Evolutionary conservation across 2,797 vertebrate species (phyloP), one percentile per base, ranked within the genome.

Genomic region (Rhynchonycteris naso): DNA sequence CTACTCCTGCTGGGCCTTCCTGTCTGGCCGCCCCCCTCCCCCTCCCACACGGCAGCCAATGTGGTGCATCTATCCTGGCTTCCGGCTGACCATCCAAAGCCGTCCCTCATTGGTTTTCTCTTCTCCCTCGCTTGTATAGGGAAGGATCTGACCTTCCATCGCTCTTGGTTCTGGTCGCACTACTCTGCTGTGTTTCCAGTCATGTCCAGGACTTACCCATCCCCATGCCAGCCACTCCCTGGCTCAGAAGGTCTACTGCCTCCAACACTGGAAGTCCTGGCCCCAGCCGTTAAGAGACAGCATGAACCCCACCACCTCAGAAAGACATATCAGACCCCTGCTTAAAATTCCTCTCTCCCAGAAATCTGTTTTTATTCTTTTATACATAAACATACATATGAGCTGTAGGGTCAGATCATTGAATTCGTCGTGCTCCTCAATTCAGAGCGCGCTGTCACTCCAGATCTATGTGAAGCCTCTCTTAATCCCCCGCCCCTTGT

Each of bases 11-110:
- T 24, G 24, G 54, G 24, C 63, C 78, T 28, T 74, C 38, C 38
- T 22, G 14, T 26, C 75, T 47, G 68, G 2, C 18, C 52, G 4
- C 78, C 52, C 2, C 0, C n/a, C 16, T 22, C 24, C 26, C 65
- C 3, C 2, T 52, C 47, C 52, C 12, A 2, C 0, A 0, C 59
- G 10, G 4, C 21, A 58, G 26, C 61, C 33, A 2, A 22, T 0
- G 2, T 6, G 56, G 22, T 13, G 0, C 7, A 1, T 81, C 65
- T 26, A 9, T 66, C 52, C 63, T 35, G 1, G 26, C n/a, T 63
- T 26, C 35, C 33, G 43, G 54, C 33, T 65, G 30, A 4, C 22
- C 68, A 24, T n/a, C 74, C 50, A 5, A 1, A 56, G 43, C n/a
- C 71, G 19, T 14, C 47, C 22, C 1, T 1, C 4, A 10, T 0